Evolutionary conservation across 1,140 invertebrate species (phyloP), one percentile per base, ranked within the genome.

Genomic region (Apis florea): DNA sequence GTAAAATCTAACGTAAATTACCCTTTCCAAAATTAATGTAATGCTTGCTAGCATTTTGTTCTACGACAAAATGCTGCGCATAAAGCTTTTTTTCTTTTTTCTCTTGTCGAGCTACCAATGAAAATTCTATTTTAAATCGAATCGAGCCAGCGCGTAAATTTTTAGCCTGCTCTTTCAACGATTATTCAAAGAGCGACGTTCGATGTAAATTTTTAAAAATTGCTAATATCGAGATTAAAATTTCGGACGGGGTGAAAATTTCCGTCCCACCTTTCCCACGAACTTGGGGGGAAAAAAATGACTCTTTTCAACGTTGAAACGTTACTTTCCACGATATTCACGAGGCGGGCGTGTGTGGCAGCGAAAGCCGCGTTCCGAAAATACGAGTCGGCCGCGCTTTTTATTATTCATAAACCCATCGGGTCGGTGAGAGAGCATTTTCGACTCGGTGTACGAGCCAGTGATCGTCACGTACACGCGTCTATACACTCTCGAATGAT

Each of bases 351-450:
- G 17, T 63, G 13, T 21, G 21, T 11, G 21, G 12, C 21, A 40
- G 61, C 49, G 74, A 66, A 54, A 68, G 63, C 61, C 61, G 26
- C 61, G 61, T 63, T 47, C 26, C 74, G 74, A 77, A 77, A 77
- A 77, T 77, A 77, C 74, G 40, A 17, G 63, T 40, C 74, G 26
- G 15, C n/a, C 21, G 74, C 51, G 51, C 51, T 68, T 77, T 77
- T 77, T 77, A 77, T 77, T 77, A 77, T 77, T 77, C 74, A 77
- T 77, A 77, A 77, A 77, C 63, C 31, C 74, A 54, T 54, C 74
- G 51, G 13, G 21, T 68, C 74, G 51, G 51, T 53, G 61, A 54
- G 74, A 77, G 63, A 24, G 47, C 63, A 68, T 66, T 77, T 77
- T 68, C 66, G 82, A 79, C 61, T 59, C 68, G 10, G 26, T n/a